A percentile compares a stretch with the other conserved stretches of the same genome.
Conservation (phyloP, 2,888 invertebrate species). For the Agriotes lineatus region DNA sequence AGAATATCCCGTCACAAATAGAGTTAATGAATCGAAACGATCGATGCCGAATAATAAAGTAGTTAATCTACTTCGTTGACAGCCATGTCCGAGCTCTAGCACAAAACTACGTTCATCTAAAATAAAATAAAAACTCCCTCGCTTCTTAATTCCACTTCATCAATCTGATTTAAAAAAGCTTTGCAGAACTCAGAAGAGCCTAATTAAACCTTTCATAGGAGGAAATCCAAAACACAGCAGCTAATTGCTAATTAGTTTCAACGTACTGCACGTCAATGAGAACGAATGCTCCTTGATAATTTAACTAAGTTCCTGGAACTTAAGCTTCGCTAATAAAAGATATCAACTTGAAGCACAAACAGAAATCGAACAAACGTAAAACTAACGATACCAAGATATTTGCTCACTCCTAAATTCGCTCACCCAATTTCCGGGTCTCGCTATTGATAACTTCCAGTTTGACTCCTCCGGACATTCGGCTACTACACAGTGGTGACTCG, state of each 20-base stretch:
- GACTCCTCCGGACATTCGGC: constrained; percentile 20
- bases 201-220: constrained; percentile 31
- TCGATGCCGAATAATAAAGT: constrained; percentile 53
- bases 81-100: constrained; percentile 34
- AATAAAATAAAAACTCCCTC: constrained; percentile 34
- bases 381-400: constrained; percentile 45
- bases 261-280: not conserved
- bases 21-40: constrained; percentile 53
- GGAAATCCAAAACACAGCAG: constrained; percentile 10
- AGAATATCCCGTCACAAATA: constrained; percentile 42
- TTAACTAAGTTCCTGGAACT: not conserved
- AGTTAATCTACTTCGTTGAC: constrained; percentile 52
- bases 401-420: constrained; percentile 49
- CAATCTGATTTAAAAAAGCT: constrained; percentile 32
- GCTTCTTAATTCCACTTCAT: constrained; percentile 36
- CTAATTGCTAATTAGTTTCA: constrained; percentile 35
- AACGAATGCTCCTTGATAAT: constrained; percentile 15
- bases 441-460: constrained; percentile 46
- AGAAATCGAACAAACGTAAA: constrained; percentile 32
- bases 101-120: constrained; percentile 24
- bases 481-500: constrained; percentile 15
- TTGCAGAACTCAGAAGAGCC: constrained; percentile 4
- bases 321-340: constrained; percentile 15
- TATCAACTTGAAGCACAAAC: constrained; percentile 13
- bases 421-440: constrained; percentile 49